phyloP scores from a whole-genome alignment of 2,113 vertebrate genomes.

The Otis tarda region DNA sequence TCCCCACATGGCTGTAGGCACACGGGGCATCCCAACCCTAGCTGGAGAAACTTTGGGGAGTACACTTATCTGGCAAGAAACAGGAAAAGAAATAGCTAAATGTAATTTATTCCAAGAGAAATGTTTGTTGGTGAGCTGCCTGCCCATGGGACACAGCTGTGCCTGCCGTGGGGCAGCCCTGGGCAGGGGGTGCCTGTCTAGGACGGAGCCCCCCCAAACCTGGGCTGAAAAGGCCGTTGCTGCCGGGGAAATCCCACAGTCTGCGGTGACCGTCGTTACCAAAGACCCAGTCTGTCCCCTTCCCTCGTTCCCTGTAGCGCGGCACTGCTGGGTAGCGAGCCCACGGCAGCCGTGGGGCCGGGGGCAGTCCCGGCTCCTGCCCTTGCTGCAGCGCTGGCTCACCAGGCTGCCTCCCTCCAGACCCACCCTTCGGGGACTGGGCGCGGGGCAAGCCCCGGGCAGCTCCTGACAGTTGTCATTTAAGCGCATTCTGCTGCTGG shows the following conservation, averaged over 20 bases:
- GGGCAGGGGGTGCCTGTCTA: not conserved
- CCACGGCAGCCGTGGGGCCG: accelerated
- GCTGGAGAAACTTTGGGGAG: not conserved
- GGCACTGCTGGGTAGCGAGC: not conserved
- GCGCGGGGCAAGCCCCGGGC: accelerated
- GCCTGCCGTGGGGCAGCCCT: not conserved
- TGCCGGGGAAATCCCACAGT: not conserved
- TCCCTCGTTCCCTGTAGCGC: accelerated
- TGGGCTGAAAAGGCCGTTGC: accelerated
- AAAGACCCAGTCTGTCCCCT: not conserved
- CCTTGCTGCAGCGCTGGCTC: not conserved
- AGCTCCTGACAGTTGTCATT: not conserved
- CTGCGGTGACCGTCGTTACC: not conserved
- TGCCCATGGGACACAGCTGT: not conserved
- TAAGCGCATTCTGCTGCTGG: not conserved
- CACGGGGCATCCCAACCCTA: accelerated
- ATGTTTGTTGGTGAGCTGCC: accelerated
- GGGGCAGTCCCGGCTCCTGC: too few relatives aligned
- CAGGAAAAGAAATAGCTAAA: not conserved
- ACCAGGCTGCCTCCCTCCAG: not conserved
- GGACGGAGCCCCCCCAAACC: not conserved
- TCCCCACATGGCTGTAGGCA: not conserved
- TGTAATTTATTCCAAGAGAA: not conserved
- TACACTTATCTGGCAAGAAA: not conserved
- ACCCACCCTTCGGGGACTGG: accelerated